These are phyloP conservation scores for Malthinus flaveolus DNA, from an alignment of 2,888 invertebrate genomes.

Conservation along the genomic window DNA sequence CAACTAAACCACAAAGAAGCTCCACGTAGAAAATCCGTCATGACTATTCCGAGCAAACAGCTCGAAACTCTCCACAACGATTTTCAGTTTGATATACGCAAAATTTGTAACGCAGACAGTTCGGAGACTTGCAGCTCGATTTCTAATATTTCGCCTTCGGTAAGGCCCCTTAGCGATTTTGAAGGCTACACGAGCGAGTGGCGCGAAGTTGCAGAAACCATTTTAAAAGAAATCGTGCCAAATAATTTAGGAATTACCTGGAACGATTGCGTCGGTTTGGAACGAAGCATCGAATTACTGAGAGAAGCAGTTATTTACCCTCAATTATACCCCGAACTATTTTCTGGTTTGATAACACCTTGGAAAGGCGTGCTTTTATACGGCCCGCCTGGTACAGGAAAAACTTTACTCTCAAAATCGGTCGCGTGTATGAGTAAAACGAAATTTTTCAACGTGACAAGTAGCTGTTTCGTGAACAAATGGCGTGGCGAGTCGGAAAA, in stretches of 20 bases:
- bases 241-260: constrained; percentile 72
- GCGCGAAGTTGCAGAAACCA: constrained; percentile 65
- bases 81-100: constrained; percentile 16
- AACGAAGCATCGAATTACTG: constrained; percentile 72
- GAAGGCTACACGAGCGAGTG: constrained; percentile 59
- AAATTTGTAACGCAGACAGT: background rate
- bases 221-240: constrained; percentile 68
- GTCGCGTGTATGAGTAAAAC: constrained; percentile 77
- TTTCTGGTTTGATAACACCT: constrained; percentile 69
- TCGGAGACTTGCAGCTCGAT: background rate
- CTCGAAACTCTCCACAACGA: background rate
- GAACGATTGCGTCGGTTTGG: constrained; percentile 80
- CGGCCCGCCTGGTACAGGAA: constrained; percentile 80
- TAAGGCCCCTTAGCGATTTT: constrained; percentile 41
- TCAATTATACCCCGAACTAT: constrained; percentile 71
- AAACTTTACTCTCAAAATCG: constrained; percentile 88
- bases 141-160: background rate
- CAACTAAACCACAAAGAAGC: background rate
- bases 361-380: constrained; percentile 76
- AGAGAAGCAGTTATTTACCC: constrained; percentile 89
- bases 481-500: constrained; percentile 97
- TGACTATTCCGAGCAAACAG: background rate
- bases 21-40: background rate
- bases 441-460: constrained; percentile 89
- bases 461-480: constrained; percentile 89